Percentiles rank a stretch among this genome's conserved stretches.
These are phyloP conservation scores for Machimus atricapillus DNA, from an alignment of 2,888 invertebrate genomes.

Conservation along the genomic window DNA sequence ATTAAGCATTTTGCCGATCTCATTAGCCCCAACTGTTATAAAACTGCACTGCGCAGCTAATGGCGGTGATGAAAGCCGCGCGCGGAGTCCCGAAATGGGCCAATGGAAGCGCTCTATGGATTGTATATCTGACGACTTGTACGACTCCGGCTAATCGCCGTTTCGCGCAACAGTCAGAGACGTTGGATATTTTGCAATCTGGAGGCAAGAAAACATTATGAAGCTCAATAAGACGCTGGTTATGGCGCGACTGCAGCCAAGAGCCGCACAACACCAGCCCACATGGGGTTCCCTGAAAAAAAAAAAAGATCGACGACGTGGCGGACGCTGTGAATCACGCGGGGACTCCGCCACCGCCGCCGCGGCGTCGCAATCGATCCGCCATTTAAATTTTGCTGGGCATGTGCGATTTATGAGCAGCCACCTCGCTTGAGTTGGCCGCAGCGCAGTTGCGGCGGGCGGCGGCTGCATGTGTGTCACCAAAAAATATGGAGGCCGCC, in stretches of 20 bases:
- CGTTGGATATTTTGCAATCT: not conserved
- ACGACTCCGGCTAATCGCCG: not conserved
- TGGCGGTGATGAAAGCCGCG: not conserved
- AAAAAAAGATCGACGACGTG: not conserved
- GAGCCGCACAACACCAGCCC: not conserved
- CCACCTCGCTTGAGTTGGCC: not conserved
- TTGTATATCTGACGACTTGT: not conserved
- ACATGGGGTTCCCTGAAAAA: not conserved
- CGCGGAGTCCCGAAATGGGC: not conserved
- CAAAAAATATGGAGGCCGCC: not conserved
- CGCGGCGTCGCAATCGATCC: not conserved
- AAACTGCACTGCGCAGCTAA: not conserved
- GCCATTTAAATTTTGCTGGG: not conserved
- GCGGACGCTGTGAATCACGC: not conserved
- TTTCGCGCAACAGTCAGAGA: not conserved
- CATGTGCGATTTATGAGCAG: not conserved
- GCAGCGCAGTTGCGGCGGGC: not conserved
- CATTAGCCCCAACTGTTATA: not conserved
- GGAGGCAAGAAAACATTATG: not conserved
- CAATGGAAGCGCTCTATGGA: not conserved
- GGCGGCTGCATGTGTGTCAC: not conserved
- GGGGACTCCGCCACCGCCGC: not conserved
- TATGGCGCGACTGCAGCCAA: not conserved
- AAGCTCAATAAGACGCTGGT: not conserved
- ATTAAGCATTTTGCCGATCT: not conserved